Base-by-base conservation (phyloP, 1,140 invertebrate species). In the Achroia grisella region DNA sequence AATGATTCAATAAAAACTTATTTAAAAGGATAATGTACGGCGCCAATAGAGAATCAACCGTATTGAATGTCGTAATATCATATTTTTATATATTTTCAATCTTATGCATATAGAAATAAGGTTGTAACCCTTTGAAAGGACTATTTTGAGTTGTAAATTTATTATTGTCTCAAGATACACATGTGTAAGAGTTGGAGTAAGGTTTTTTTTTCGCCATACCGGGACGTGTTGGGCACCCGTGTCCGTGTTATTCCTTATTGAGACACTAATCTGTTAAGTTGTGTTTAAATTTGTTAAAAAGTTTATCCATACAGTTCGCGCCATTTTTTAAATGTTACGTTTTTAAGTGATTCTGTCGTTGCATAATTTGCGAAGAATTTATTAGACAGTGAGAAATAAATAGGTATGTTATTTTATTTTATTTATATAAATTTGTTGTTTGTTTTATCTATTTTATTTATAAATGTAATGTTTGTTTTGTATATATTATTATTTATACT, bases 201-300 rank as follows among this genome's bases (percentile, higher is more conserved):
- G 53, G 62, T 33, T 14, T 40, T 74, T 72, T 70, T 74, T 70
- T 70, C 62, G 56, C 65, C 67, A 75, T 74, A 65, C 77, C 55
- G 52, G 48, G 47, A 54, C 15, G 6, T 14, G 33, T 13, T 14
- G 33, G 33, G 59, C 64, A 67, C 67, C 73, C 48, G 52, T 66
- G 63, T 75, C 73, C 48, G 52, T 66, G 63, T 75, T 79, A 82
- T 82, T 79, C 71, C 75, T 62, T 52, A 45, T 58, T 52, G 48
- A 53, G 61, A 53, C 59, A 53, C 56, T 54, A 65, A 63, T 61
- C 52, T 53, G 69, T 63, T 52, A 53, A 58, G 71, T 68, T 62
- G 71, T 65, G 62, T 49, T 49, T 51, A 44, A 43, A 40, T 50
- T 52, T 61, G 39, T 62, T 59, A 23, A 23, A 23, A 23, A 23